Evolutionary conservation across 2,113 vertebrate species (phyloP), one percentile per base, ranked within the genome.

Genomic region (Gambusia affinis): DNA sequence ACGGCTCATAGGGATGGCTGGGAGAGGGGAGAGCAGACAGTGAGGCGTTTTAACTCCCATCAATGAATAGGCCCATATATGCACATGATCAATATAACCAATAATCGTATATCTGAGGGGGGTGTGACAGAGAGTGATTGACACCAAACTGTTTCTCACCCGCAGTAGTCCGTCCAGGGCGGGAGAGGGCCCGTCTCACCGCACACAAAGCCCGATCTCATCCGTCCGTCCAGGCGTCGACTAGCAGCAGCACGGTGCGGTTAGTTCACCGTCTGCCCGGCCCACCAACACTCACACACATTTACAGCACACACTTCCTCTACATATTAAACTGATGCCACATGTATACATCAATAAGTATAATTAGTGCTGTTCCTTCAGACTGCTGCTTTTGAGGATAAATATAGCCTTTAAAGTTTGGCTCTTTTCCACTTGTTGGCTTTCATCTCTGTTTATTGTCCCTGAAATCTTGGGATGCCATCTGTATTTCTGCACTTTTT

Each of bases 211-310:
- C 92, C 90, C 93, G 93, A 90, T 91, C 92, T 89, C 91, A 92
- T 88, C 93, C 84, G 80, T 92, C 93, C 82, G 88, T 91, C 93
- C 90, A 92, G 85, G 87, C 92, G 88, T 90, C 93, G 90, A 83
- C 91, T 93, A 93, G 90, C 92, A 93, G 93, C 93, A 93, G 93
- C 94, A 93, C 92, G 91, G 93, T 94, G 94, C 94, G 94, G 94
- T 94, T 93, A 93, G 93, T 94, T 92, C 92, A 92, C 90, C 92
- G 92, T 91, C 90, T 93, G 92, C 91, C 82, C 47, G 39, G 72
- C 72, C 67, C 83, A 75, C 61, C 62, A 28, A 0, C 75, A 61
- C 78, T 27, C 80, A 66, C 80, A 35, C 37, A 62, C 76, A 61
- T 29, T 54, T 33, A 68, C 44, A 54, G 14, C 60, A 54, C 62